Conservation (phyloP, 2,797 vertebrate species). For the Australoheros facetus region DNA sequence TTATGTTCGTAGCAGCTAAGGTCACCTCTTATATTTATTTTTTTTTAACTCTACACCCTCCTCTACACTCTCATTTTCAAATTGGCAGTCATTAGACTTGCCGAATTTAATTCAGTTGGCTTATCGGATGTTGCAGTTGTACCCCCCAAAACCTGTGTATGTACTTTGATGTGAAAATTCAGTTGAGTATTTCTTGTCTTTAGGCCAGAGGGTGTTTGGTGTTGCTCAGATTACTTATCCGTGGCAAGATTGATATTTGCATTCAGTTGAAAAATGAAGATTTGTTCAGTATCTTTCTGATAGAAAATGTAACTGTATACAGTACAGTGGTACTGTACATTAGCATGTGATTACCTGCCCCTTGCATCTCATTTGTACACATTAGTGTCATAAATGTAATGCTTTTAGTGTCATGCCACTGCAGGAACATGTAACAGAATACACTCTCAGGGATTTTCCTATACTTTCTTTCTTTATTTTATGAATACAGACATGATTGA, state of each 20-base stretch:
- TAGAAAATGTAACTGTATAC: neutral
- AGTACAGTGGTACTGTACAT: neutral
- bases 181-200: neutral
- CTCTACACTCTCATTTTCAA: neutral
- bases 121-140: neutral
- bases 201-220: neutral
- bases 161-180: neutral
- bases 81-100: neutral
- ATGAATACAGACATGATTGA: slow-evolving; percentile 39
- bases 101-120: neutral
- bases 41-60: neutral
- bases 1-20: too few relatives aligned
- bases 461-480: slow-evolving; percentile 18
- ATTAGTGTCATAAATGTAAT: slow-evolving; percentile 43
- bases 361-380: slow-evolving; percentile 36
- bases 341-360: slow-evolving; percentile 21
- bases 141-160: neutral
- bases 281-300: neutral
- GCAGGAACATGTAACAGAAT: slow-evolving; percentile 53
- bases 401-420: slow-evolving; percentile 46
- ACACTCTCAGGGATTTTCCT: slow-evolving; percentile 44
- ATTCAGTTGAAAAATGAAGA: neutral
- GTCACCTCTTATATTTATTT: neutral
- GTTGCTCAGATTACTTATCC: neutral
- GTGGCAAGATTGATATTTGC: neutral